phyloP scores from a whole-genome alignment of 2,113 vertebrate genomes.

The Osmerus eperlanus region DNA sequence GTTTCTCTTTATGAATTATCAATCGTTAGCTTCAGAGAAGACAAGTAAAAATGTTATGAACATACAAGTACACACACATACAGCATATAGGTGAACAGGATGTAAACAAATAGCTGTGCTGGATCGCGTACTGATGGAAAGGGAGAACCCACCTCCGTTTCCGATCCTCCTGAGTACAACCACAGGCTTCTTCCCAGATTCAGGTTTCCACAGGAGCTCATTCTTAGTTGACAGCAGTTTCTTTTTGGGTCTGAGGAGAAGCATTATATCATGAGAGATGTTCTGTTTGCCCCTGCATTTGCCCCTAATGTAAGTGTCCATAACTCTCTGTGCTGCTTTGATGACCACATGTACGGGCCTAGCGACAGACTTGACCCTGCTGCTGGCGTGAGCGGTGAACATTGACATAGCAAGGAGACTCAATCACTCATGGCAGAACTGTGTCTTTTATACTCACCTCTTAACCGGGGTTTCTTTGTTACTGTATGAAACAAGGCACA shows the following conservation, averaged over 20 bases:
- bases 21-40: too few species aligned
- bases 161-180: slow-evolving; percentile 12
- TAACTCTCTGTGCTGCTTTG: not conserved
- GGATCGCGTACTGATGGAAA: not conserved
- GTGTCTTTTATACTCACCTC: not conserved
- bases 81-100: not conserved
- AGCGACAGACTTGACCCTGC: not conserved
- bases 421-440: too few species aligned
- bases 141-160: not conserved
- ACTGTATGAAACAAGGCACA: not conserved
- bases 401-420: too few species aligned
- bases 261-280: not conserved
- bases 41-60: too few species aligned
- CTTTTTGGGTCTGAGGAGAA: slow-evolving; percentile 57
- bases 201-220: slow-evolving; percentile 49
- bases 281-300: not conserved
- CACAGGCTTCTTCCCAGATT: slow-evolving; percentile 15
- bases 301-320: not conserved
- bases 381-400: not conserved
- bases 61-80: not conserved
- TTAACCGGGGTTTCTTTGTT: not conserved
- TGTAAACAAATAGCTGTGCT: too few species aligned
- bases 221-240: slow-evolving; percentile 52
- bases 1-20: too few species aligned
- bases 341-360: not conserved